Base-by-base conservation (phyloP, 2,888 invertebrate genomes). In the Volucella inflata region DNA sequence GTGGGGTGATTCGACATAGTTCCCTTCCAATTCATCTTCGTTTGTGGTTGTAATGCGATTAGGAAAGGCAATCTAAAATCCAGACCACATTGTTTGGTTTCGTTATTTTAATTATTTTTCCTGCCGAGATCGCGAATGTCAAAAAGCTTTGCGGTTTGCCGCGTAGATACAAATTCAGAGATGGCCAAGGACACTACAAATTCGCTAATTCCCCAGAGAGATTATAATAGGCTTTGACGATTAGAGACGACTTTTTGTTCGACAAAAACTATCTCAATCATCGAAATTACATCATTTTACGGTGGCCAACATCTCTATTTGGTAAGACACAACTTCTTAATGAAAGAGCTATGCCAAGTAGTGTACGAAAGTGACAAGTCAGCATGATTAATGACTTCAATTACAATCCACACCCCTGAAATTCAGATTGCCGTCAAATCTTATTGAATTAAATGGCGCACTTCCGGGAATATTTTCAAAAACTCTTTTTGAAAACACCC, bases 51-150 rank as follows among this genome's bases (percentile, higher is more conserved):
- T 75, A 84, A 84, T 84, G 75, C 84, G 84, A 84, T 84, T 84
- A 84, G 71, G 64, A 48, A 70, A 80, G 71, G 70, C 84, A 84
- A 80, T 84, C 84, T 80, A 71, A 80, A 30, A 80, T 83, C 83
- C 83, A 8, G 46, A 53, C 62, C 68, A 55, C 64, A 79, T 36
- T 75, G 70, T 76, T 80, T 75, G 80, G 80, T 76, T 84, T 84
- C 84, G 67, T 84, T 84, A 80, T 80, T 84, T 84, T 80, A 84
- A 84, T 84, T 84, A 84, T 84, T 80, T 80, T 74, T 57, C 42
- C 42, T 40, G 38, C 30, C 40, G 16, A 42, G 40, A 64, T 67
- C 65, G 42, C 59, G 42, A 40, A 74, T 53, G 68, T 53, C 59
- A 62, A 50, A 38, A 75, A 78, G 60, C 60, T 79, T 74, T 74